Evolutionary conservation across 2,797 vertebrate species (phyloP), one percentile per base, ranked within the genome.

Genomic region (Melanotaenia nigrans): DNA sequence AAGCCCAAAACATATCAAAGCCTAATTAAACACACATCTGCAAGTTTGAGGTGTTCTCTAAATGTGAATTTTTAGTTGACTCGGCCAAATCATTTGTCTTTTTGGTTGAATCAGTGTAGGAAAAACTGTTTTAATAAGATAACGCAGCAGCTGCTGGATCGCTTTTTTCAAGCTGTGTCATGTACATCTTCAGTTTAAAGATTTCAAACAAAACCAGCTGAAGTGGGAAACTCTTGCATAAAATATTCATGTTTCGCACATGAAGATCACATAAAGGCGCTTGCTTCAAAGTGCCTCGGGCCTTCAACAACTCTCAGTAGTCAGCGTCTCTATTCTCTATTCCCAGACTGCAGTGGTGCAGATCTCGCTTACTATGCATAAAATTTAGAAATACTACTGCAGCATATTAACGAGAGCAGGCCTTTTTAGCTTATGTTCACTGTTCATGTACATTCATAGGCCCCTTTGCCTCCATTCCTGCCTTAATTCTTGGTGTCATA

Each of bases 321-420:
- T 84, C 82, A 32, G 75, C 49, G 24, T 49, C 65, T 76, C 28
- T 64, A 4, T 73, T 49, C 65, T 76, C 32, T 64, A 4, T 73
- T 74, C 61, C 42, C 69, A 16, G 36, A 47, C 59, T 66, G 75
- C 73, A 73, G 58, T 77, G 30, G 36, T 60, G 33, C 70, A 59
- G 53, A 58, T 80, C 64, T 68, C 6, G 32, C 74, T 84, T 57
- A 72, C 68, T 65, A 63, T 62, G 79, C 76, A 78, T 13, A 73
- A 81, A 80, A 58, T 22, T 13, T 60, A 51, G 53, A 62, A 73
- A 51, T 30, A 61, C 73, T 18, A 45, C 33, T 55, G 51, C 56
- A 53, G 70, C 73, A 81, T 65, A 49, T 78, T 81, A 69, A 85
- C 51, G 42, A 67, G 60, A n/a, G 14, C 32, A 24, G 1, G 3